Base-by-base conservation (phyloP, 2,113 vertebrate genomes). In the Boulengeromyrus knoepffleri region DNA sequence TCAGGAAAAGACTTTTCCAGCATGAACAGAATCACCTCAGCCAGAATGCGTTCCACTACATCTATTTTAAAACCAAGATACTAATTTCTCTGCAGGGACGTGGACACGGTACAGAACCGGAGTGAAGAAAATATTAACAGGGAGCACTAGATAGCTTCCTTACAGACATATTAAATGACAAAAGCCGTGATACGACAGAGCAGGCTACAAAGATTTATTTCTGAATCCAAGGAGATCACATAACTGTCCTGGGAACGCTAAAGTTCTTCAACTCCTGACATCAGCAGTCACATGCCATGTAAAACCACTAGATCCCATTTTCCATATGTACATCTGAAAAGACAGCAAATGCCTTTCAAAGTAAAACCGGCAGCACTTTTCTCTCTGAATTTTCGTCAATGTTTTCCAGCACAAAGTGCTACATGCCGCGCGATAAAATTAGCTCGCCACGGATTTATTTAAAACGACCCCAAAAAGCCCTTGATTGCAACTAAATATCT, bases 151-250 rank as follows among this genome's bases (percentile, higher is more conserved):
- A 94, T 94, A 94, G 92, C 93, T 94, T 91, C 91, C 92, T 80
- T 92, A 90, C 92, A 92, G 92, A 94, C 93, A 92, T 94, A 96
- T 95, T 94, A 92, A 94, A 95, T 95, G 93, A 94, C 93, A 89
- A 94, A 94, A 92, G 90, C 93, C 92, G 92, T 93, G 92, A 94
- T 93, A 94, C 92, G 93, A 15, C 94, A 92, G 91, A 92, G 93
- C 94, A 94, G 92, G 93, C 91, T 91, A 91, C 91, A 52, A 92
- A 95, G 95, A 95, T 96, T 96, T 95, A 95, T 95, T 94, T 93
- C 87, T 92, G 94, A 89, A 89, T 92, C 93, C 91, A 70, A 91
- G 93, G 92, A 95, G 94, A 95, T 96, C 95, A 91, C 90, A 94
- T 96, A 92, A 93, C 96, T 88, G 89, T 92, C 93, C 91, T 62